A percentile compares a stretch with the other conserved stretches of the same genome.
Conservation (phyloP, 2,797 vertebrate species). For the Megaceryle alcyon region DNA sequence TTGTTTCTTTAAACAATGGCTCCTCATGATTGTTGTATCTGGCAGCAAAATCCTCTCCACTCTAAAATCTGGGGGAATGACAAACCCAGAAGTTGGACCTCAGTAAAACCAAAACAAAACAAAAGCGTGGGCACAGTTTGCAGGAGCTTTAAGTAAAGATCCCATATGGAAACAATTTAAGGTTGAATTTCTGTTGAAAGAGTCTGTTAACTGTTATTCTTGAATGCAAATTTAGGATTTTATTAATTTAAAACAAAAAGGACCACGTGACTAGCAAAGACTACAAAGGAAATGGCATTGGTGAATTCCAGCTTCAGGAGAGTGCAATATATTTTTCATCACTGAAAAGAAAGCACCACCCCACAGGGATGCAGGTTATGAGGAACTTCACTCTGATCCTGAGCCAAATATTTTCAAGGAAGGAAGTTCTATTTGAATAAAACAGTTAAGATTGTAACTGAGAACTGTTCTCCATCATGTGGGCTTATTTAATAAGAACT, state of each 20-base stretch:
- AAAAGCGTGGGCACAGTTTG: conserved; percentile 47
- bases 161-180: conserved; percentile 86
- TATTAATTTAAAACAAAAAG: conserved; percentile 83
- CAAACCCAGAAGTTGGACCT: conserved; percentile 52
- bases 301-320: conserved; percentile 70
- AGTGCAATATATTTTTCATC: conserved; percentile 76
- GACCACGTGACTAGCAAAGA: conserved; percentile 72
- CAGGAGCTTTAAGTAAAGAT: conserved; percentile 58
- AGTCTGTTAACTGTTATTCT: conserved; percentile 74
- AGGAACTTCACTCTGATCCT: conserved; percentile 74
- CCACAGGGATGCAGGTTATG: conserved; percentile 78
- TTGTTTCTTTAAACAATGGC: conserved; percentile 54
- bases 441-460: conserved; percentile 64
- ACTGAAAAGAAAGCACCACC: conserved; percentile 72
- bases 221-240: conserved; percentile 78
- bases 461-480: conserved; percentile 52
- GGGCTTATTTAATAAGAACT: conserved; percentile 57
- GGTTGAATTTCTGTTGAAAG: conserved; percentile 69
- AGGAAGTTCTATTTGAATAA: conserved; percentile 77
- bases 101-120: conserved; percentile 29
- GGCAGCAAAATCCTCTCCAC: conserved; percentile 45
- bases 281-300: conserved; percentile 82
- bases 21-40: conserved; percentile 47
- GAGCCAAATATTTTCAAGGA: conserved; percentile 76
- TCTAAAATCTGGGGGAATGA: conserved; percentile 33